Percentiles rank a stretch among this genome's conserved stretches.
These are phyloP conservation scores for Apamea sordens DNA, from an alignment of 2,888 invertebrate genomes.

Conservation along the genomic window DNA sequence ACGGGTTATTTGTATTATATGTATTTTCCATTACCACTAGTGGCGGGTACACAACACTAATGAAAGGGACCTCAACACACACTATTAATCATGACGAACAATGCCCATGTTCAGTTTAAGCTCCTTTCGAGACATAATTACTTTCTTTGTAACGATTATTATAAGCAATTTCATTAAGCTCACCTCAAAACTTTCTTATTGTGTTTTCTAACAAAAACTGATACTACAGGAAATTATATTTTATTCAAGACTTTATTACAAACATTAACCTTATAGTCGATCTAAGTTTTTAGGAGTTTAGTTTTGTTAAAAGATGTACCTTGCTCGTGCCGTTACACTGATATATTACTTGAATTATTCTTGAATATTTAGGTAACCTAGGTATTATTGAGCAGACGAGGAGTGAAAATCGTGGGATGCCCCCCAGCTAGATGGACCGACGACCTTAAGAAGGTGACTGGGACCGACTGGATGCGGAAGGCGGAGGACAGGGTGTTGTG, in stretches of 20 bases:
- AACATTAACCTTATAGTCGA: slow-evolving; percentile 42
- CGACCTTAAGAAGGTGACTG: no score
- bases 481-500: no score
- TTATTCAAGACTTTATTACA: slow-evolving; percentile 45
- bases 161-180: slow-evolving; percentile 60
- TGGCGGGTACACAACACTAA: slow-evolving; percentile 65
- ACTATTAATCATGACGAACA: slow-evolving; percentile 75
- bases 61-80: slow-evolving; percentile 67
- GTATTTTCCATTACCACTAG: slow-evolving; percentile 69
- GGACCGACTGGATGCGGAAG: no score
- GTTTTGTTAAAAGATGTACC: slow-evolving; percentile 1
- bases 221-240: slow-evolving; percentile 65
- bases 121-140: slow-evolving; percentile 72
- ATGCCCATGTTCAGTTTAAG: slow-evolving; percentile 72
- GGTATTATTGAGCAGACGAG: not conserved
- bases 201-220: slow-evolving; percentile 57
- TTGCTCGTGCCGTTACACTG: not conserved
- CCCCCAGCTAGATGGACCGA: no score
- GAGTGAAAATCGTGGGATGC: not conserved
- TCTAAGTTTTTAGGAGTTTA: slow-evolving; percentile 22
- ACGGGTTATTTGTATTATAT: slow-evolving; percentile 65
- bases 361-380: not conserved
- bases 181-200: slow-evolving; percentile 56
- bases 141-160: slow-evolving; percentile 68
- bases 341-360: not conserved